A percentile compares a stretch with the other conserved stretches of the same genome.
phyloP scores from a whole-genome alignment of 2,113 vertebrate species.

The Lucifuga dentata region DNA sequence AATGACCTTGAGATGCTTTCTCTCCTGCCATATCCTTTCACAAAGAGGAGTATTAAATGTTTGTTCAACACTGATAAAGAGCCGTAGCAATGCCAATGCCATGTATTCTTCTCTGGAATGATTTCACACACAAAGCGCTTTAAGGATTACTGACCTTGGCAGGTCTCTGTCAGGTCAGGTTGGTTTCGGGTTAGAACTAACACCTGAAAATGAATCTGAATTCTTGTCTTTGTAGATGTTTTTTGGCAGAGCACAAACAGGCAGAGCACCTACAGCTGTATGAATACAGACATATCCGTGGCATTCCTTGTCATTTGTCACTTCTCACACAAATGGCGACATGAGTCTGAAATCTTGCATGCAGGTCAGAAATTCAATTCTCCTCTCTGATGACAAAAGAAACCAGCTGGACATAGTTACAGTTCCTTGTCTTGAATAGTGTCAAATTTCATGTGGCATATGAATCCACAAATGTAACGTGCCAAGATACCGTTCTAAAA shows the following conservation, averaged over 20 bases:
- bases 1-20: neutral
- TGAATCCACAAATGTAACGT: too few species aligned
- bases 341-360: too few species aligned
- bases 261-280: too few species aligned
- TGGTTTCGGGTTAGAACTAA: slow-evolving; percentile 5
- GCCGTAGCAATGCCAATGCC: neutral
- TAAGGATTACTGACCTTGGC: neutral
- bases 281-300: too few species aligned
- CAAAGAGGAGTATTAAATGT: slow-evolving; percentile 11
- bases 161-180: neutral
- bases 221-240: neutral
- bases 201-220: neutral
- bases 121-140: neutral
- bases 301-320: too few species aligned
- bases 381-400: too few species aligned
- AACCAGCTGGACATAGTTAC: too few species aligned
- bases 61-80: slow-evolving; percentile 6
- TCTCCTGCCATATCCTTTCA: slow-evolving; percentile 5
- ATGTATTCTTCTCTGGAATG: neutral
- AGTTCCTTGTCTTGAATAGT: too few species aligned
- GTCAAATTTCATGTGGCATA: too few species aligned
- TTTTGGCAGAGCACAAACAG: too few species aligned
- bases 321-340: too few species aligned
- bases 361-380: too few species aligned
- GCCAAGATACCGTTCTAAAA: neutral